A percentile compares a stretch with the other conserved stretches of the same genome.
phyloP scores from a whole-genome alignment of 2,888 invertebrate species.

The Lamellibrachia columna region DNA sequence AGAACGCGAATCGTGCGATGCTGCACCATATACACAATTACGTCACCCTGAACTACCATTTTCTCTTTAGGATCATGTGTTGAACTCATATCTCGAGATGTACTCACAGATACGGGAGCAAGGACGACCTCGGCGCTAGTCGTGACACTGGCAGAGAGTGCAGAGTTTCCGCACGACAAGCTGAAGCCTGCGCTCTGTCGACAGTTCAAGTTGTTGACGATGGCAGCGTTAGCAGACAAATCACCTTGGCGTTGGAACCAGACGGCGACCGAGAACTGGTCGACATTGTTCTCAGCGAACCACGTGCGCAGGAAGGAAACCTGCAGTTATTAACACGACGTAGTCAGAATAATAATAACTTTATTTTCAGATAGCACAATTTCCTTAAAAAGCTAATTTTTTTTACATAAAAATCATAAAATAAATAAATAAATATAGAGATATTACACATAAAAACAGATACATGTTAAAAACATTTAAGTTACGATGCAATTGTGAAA shows the following conservation, averaged over 20 bases:
- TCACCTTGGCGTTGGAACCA: not conserved
- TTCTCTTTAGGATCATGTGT: not conserved
- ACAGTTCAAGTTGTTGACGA: not conserved
- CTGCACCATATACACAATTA: no score
- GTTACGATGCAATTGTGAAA: not conserved
- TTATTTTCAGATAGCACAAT: no score
- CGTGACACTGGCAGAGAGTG: not conserved
- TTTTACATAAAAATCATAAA: no score
- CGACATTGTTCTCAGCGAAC: constrained; percentile 20
- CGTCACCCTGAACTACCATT: not conserved
- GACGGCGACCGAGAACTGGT: constrained; percentile 20
- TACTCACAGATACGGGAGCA: not conserved
- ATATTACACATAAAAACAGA: not conserved
- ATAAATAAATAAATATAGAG: not conserved
- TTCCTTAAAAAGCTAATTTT: no score
- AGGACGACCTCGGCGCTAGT: not conserved
- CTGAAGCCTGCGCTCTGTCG: not conserved
- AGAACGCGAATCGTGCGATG: no score
- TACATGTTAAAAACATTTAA: not conserved
- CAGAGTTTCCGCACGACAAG: not conserved
- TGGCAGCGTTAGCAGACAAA: not conserved
- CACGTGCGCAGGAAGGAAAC: constrained; percentile 20
- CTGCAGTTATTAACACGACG: not conserved
- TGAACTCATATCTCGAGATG: not conserved
- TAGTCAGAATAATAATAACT: no score